Evolutionary conservation across 1,140 invertebrate genomes (phyloP).

Genomic region (Caenorhabditis remanei): DNA sequence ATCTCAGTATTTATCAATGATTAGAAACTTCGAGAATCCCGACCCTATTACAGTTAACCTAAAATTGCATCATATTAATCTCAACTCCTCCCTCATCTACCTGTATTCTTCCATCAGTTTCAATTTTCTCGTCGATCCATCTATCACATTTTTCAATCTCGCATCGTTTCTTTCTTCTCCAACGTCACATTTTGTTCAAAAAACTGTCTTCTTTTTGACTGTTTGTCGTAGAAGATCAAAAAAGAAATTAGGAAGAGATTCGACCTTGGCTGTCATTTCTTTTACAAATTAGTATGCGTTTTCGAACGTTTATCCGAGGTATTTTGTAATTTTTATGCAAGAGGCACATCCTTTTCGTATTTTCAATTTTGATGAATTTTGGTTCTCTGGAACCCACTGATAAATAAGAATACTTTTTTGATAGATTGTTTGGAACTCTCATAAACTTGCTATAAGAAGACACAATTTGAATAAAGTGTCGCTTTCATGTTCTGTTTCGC

Average conservation of each 20-base stretch:
- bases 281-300: neutral
- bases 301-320: neutral
- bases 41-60: neutral
- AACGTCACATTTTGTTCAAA: conserved; percentile 15
- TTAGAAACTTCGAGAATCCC: too few species aligned
- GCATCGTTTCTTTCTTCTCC: neutral
- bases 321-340: neutral
- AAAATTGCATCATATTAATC: neutral
- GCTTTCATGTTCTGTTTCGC: too few species aligned
- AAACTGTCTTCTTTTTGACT: neutral
- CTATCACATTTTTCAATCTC: conserved; percentile 1
- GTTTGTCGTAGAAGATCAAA: neutral
- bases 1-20: too few species aligned
- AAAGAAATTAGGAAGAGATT: neutral
- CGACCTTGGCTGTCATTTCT: neutral
- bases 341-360: too few species aligned
- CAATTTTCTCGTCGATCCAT: neutral
- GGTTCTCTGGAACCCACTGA: too few species aligned
- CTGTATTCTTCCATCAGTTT: too few species aligned
- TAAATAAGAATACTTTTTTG: too few species aligned
- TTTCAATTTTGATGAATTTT: too few species aligned
- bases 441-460: too few species aligned
- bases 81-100: neutral
- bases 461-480: too few species aligned
- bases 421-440: too few species aligned